These are phyloP conservation scores for Gymnoscelis rufifasciata DNA, from an alignment of 2,888 invertebrate species.

Conservation along the genomic window DNA sequence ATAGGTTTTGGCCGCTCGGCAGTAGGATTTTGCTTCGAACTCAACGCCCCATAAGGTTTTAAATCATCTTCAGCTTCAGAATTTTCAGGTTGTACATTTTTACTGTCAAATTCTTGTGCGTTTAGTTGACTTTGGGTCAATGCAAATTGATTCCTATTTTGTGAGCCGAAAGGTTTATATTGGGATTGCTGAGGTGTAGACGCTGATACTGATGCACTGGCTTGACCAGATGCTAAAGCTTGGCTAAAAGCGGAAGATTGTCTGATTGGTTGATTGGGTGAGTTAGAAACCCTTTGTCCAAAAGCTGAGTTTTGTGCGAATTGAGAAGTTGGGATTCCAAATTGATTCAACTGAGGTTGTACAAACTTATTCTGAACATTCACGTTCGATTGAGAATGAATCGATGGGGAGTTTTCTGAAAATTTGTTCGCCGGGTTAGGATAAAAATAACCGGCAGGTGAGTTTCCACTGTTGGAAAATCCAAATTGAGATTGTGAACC, in stretches of 20 bases:
- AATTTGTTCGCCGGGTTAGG: slow-evolving; percentile 9
- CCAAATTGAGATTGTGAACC: slow-evolving; percentile 10
- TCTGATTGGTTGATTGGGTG: slow-evolving; percentile 9
- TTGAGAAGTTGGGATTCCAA: slow-evolving; percentile 21
- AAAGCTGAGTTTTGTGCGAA: slow-evolving; percentile 4
- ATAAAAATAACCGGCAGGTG: slow-evolving; percentile 13
- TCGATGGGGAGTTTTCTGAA: slow-evolving; percentile 8
- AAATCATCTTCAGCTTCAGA: neutral
- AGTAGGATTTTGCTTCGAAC: neutral
- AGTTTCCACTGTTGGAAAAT: slow-evolving; percentile 9
- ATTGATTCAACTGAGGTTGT: slow-evolving; percentile 28
- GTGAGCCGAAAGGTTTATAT: slow-evolving; percentile 11
- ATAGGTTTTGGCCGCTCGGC: slow-evolving; percentile 8
- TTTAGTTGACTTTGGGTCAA: slow-evolving; percentile 5
- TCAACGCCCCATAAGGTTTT: slow-evolving; percentile 6
- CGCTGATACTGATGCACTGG: slow-evolving; percentile 12
- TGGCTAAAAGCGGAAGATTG: slow-evolving; percentile 18
- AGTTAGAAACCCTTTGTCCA: slow-evolving; percentile 7
- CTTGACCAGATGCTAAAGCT: slow-evolving; percentile 16
- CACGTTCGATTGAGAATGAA: slow-evolving; percentile 9
- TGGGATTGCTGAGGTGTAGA: slow-evolving; percentile 4
- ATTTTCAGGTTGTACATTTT: slow-evolving; percentile 3
- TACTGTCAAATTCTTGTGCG: neutral
- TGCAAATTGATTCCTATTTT: slow-evolving; percentile 10
- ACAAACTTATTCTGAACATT: neutral